A percentile compares a stretch with the other conserved stretches of the same genome.
These are phyloP conservation scores for Denticeps clupeoides DNA, from an alignment of 2,797 vertebrate species.

Conservation along the genomic window DNA sequence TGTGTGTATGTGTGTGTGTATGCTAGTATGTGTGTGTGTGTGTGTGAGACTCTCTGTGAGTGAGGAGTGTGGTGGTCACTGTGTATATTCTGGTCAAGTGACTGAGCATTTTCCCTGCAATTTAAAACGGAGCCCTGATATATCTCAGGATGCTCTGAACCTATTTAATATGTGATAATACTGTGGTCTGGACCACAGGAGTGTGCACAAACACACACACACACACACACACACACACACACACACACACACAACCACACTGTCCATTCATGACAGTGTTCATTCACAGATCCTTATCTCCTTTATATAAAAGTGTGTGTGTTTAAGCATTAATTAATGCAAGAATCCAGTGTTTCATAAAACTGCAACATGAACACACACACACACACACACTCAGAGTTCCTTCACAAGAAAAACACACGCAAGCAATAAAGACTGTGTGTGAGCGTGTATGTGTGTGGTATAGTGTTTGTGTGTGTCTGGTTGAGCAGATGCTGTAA, in stretches of 20 bases:
- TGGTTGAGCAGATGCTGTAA: background rate
- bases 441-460: background rate
- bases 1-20: background rate
- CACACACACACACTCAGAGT: no score
- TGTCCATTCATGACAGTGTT: background rate
- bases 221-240: background rate
- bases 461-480: background rate
- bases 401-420: no score
- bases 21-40: background rate
- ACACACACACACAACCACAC: conserved; percentile 1
- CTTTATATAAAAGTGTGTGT: no score
- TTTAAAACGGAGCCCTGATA: conserved; percentile 2
- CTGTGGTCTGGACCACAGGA: background rate
- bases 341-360: no score
- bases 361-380: no score
- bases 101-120: conserved; percentile 1
- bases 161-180: conserved; percentile 1
- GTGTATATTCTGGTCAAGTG: background rate
- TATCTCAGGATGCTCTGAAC: background rate
- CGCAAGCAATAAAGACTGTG: no score
- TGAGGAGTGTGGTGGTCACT: background rate
- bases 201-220: background rate
- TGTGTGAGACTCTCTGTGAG: background rate
- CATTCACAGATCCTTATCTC: background rate
- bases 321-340: no score